Percentiles rank a stretch among this genome's conserved stretches.
These are phyloP conservation scores for Sebastiscus tertius DNA, from an alignment of 2,797 vertebrate genomes.

Conservation along the genomic window DNA sequence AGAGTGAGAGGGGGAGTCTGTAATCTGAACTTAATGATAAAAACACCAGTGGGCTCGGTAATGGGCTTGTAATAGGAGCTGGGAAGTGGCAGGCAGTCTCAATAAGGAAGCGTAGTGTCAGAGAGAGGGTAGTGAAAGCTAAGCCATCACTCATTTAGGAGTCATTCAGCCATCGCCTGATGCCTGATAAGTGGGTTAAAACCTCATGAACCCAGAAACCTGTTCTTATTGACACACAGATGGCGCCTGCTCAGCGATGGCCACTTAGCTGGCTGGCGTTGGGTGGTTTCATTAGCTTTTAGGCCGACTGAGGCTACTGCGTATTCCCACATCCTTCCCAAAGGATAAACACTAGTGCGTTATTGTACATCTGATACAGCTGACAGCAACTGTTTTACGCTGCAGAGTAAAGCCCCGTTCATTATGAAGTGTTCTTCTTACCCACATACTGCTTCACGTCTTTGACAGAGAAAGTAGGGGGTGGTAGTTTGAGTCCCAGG, in stretches of 20 bases:
- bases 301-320: conserved; percentile 23
- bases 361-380: conserved; percentile 28
- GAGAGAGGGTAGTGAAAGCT: conserved; percentile 68
- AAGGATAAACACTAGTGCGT: conserved; percentile 23
- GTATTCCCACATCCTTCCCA: conserved; percentile 21
- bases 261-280: conserved; percentile 56
- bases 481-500: conserved; percentile 92
- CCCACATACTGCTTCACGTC: conserved; percentile 97
- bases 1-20: conserved; percentile 62
- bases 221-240: conserved; percentile 67
- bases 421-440: conserved; percentile 83
- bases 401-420: neutral
- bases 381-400: neutral
- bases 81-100: conserved; percentile 64
- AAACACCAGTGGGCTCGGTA: conserved; percentile 67
- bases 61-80: conserved; percentile 79
- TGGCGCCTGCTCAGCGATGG: conserved; percentile 55
- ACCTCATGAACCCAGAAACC: conserved; percentile 71
- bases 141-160: conserved; percentile 67
- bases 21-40: conserved; percentile 80
- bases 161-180: conserved; percentile 67
- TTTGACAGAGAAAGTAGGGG: conserved; percentile 89
- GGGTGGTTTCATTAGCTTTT: conserved; percentile 54
- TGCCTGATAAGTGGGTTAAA: conserved; percentile 79
- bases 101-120: conserved; percentile 59